A percentile compares a stretch with the other conserved stretches of the same genome.
These are phyloP conservation scores for Acrossocheilus wenchowensis DNA, from an alignment of 2,797 vertebrate species.

Conservation along the genomic window DNA sequence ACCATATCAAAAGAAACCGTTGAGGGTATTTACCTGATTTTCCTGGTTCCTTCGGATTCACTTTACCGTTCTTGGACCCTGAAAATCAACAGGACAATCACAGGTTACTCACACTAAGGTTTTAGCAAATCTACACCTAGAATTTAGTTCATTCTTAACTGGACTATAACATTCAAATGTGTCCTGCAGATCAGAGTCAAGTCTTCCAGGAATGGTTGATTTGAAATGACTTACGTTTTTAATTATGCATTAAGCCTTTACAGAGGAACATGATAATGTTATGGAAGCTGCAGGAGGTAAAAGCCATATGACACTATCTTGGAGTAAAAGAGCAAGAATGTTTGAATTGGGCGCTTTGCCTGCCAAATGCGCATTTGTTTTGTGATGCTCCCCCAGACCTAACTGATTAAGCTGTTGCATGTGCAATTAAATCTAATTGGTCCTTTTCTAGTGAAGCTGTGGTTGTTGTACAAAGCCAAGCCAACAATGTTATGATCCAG, in stretches of 20 bases:
- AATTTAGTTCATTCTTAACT: background rate
- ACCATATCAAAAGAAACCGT: background rate
- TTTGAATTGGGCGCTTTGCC: constrained; percentile 16
- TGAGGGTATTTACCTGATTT: constrained; percentile 88
- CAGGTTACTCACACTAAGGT: background rate
- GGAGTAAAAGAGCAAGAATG: constrained; percentile 37
- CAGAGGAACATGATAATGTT: constrained; percentile 37
- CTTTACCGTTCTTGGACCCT: constrained; percentile 88
- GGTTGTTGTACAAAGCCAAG: constrained; percentile 35
- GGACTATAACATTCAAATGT: background rate
- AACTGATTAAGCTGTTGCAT: constrained; percentile 57
- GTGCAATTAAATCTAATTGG: constrained; percentile 60
- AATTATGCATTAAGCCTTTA: constrained; percentile 25
- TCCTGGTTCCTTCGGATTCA: constrained; percentile 87
- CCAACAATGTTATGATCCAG: constrained; percentile 44
- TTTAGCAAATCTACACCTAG: background rate
- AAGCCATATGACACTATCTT: constrained; percentile 54
- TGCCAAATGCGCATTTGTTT: constrained; percentile 46
- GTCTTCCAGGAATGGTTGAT: constrained; percentile 14
- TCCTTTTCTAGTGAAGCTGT: constrained; percentile 47
- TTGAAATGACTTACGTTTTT: constrained; percentile 35
- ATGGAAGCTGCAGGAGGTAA: constrained; percentile 37
- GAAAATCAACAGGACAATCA: constrained; percentile 55
- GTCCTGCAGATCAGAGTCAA: background rate
- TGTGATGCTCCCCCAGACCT: constrained; percentile 37